These are phyloP conservation scores for Diarsia brunnea DNA, from an alignment of 2,888 invertebrate genomes.

Conservation along the genomic window DNA sequence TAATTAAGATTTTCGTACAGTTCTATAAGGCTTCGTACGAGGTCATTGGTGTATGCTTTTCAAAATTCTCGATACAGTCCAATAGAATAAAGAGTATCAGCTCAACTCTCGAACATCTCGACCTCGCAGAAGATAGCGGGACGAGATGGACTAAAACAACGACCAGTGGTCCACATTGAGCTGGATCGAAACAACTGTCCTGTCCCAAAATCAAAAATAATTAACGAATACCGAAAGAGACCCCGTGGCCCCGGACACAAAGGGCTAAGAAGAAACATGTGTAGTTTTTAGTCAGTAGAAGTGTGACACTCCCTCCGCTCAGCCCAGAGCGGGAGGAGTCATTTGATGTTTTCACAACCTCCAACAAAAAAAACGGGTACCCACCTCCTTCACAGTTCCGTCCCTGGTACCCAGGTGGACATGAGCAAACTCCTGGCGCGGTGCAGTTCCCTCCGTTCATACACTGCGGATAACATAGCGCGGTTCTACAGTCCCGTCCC, in stretches of 20 bases:
- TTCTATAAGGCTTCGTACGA: neutral
- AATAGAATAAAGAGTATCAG: neutral
- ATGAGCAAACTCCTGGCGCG: conserved; percentile 96
- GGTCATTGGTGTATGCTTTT: neutral
- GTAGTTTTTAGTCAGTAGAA: too few relatives aligned
- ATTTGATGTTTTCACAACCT: too few relatives aligned
- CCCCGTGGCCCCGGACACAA: too few relatives aligned
- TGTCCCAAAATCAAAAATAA: neutral
- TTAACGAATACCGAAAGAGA: neutral
- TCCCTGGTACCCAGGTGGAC: conserved; percentile 97
- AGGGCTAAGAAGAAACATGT: too few relatives aligned
- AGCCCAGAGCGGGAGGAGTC: too few relatives aligned
- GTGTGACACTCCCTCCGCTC: too few relatives aligned
- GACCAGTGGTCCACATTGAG: neutral
- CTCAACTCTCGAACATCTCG: neutral
- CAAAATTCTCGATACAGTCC: neutral
- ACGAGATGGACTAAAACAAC: neutral
- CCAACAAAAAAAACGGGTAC: conserved; percentile 47
- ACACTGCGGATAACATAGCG: conserved; percentile 97
- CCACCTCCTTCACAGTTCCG: conserved; percentile 97
- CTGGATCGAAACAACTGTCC: neutral
- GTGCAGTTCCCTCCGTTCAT: conserved; percentile 98
- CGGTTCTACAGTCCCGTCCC: conserved; percentile 97
- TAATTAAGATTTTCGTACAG: neutral
- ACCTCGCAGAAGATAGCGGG: neutral